Percentiles rank a stretch among this genome's conserved stretches.
phyloP scores from a whole-genome alignment of 2,797 vertebrate genomes.

The Girardinus metallicus region DNA sequence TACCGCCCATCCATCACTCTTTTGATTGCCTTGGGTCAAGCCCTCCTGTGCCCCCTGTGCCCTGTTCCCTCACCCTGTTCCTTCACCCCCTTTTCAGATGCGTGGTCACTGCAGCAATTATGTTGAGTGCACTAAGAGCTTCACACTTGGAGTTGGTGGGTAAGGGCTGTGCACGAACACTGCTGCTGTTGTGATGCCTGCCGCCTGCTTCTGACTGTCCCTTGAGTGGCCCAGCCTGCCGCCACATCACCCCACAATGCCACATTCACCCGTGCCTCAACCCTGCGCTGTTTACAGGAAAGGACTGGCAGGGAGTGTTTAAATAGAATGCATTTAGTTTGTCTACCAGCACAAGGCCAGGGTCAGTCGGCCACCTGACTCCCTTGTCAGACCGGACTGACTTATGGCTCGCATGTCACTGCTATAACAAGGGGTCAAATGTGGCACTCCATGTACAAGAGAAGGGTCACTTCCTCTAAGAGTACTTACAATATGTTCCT shows the following conservation, averaged over 20 bases:
- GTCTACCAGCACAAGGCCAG: slow-evolving; percentile 77
- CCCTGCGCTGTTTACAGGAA: slow-evolving; percentile 75
- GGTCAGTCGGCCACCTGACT: slow-evolving; percentile 80
- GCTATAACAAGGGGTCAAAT: slow-evolving; percentile 77
- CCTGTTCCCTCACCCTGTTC: slow-evolving; percentile 66
- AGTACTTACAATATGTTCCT: slow-evolving; percentile 65
- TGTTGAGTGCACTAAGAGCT: slow-evolving; percentile 79
- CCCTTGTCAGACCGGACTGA: slow-evolving; percentile 70
- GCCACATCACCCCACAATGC: slow-evolving; percentile 76
- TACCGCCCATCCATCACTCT: slow-evolving; percentile 87
- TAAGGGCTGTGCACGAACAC: slow-evolving; percentile 70
- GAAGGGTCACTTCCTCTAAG: slow-evolving; percentile 70
- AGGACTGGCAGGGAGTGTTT: slow-evolving; percentile 74
- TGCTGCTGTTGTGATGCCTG: slow-evolving; percentile 73
- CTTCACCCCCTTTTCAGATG: slow-evolving; percentile 75
- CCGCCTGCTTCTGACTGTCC: slow-evolving; percentile 69
- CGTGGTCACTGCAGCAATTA: slow-evolving; percentile 84
- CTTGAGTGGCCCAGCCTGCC: slow-evolving; percentile 66
- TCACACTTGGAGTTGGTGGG: slow-evolving; percentile 78
- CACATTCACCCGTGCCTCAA: slow-evolving; percentile 80
- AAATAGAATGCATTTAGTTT: slow-evolving; percentile 84
- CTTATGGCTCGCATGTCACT: slow-evolving; percentile 73
- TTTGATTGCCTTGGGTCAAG: slow-evolving; percentile 85
- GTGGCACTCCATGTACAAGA: slow-evolving; percentile 62
- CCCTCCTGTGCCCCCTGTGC: slow-evolving; percentile 75